Base-by-base conservation (phyloP, 2,888 invertebrate genomes). In the Enchytraeus crypticus region DNA sequence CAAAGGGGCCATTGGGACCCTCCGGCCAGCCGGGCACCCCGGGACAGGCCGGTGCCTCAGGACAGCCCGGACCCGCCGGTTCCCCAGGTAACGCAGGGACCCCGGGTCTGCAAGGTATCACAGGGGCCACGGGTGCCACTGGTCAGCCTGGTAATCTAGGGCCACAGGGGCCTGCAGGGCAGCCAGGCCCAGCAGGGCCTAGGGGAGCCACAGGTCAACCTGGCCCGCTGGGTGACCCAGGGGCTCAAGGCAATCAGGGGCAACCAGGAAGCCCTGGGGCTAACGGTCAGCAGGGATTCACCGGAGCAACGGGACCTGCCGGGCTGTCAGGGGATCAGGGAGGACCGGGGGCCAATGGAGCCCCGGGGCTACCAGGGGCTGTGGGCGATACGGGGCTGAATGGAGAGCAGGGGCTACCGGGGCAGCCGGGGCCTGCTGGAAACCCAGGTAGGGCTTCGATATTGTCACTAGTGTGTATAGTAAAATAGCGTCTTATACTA, bases 1-100 rank as follows among this genome's bases (percentile, higher is more conserved):
- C 88, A 4, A 84, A 86, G 26, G 73, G 72, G 29, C 63, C 66
- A 5, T 67, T 65, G 11, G 71, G 70, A 5, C 47, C 51, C n/a
- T 43, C 47, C 21, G 69, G 69, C 18, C 23, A 43, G 14, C 43
- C 38, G 38, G 67, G 67, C 18, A 34, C 34, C 18, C n/a, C 56
- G 43, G 67, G 67, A 55, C 30, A 56, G 33, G 56, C 47, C n/a
- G 66, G 66, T 38, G 59, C 55, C 18, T 8, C 30, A 53, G 65
- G 64, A 47, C 53, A 59, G 14, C 3, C 14, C 26, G 64, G 59
- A 59, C 47, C 64, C 49, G 59, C 72, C 72, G 75, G 74, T 51
- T 1, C 68, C 5, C 53, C 67, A 14, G 75, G 75, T 46, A 56
- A 67, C 2, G 30, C 67, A 4, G 75, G 75, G 57, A 63, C 71